Conservation (phyloP, 1,140 invertebrate genomes). For the Diorhabda elongata region DNA sequence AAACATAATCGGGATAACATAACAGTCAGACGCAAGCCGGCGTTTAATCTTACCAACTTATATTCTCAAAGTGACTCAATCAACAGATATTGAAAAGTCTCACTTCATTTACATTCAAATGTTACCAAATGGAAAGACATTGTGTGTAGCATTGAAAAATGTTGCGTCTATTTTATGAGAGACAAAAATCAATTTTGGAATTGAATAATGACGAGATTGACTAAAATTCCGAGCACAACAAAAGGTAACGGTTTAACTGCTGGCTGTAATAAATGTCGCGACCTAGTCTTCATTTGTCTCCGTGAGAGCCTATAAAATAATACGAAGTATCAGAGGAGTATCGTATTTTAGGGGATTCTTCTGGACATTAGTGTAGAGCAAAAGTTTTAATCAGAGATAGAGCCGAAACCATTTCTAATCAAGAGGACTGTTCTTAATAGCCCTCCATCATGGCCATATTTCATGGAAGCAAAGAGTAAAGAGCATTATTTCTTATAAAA, state of each 20-base stretch:
- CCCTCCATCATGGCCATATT: conserved; percentile 11
- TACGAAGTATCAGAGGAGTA: conserved; percentile 22
- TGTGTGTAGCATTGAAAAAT: no score
- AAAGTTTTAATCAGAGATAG: conserved; percentile 26
- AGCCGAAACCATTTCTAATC: conserved; percentile 26
- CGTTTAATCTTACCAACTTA: no score
- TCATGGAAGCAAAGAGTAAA: conserved; percentile 1
- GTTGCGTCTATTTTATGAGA: no score
- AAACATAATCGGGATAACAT: background rate
- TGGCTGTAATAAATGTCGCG: conserved; percentile 27
- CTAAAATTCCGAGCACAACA: no score
- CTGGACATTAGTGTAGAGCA: conserved; percentile 26
- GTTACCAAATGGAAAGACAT: no score
- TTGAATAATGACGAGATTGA: no score
- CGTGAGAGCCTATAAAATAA: conserved; percentile 29
- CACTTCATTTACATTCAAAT: no score
- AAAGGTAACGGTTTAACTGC: conserved; percentile 4
- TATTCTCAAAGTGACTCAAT: no score
- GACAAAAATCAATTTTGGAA: no score
- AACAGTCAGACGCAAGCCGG: no score
- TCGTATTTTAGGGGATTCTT: conserved; percentile 26
- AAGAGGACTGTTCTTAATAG: conserved; percentile 23
- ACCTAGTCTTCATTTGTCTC: conserved; percentile 31
- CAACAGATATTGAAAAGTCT: no score
- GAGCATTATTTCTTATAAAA: no score